Evolutionary conservation across 1,140 invertebrate species (phyloP).

Genomic region (Drosophila pseudoananassae): DNA sequence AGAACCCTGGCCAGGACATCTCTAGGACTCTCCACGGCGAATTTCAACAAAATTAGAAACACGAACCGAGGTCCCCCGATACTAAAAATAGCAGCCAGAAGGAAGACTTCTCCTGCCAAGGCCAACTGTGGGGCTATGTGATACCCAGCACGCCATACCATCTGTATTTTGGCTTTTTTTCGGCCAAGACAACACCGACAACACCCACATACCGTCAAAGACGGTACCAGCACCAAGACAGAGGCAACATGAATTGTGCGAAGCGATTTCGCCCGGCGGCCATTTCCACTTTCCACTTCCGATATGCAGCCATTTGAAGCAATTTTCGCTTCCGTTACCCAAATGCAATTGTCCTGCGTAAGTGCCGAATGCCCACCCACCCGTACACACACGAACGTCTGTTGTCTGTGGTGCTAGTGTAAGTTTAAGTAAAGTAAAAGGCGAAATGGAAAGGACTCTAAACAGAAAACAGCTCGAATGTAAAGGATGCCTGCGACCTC

Average conservation of each 20-base stretch:
- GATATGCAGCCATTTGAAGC: constrained; percentile 66
- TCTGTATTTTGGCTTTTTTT: too few relatives aligned
- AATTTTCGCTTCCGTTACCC: constrained; percentile 68
- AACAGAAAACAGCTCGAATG: constrained; percentile 12
- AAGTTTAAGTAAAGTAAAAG: constrained; percentile 47
- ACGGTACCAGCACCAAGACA: background rate
- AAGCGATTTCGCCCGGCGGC: constrained; percentile 53
- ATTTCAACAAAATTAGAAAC: too few relatives aligned
- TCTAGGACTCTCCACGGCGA: background rate
- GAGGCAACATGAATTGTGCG: constrained; percentile 37
- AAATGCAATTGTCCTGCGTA: constrained; percentile 66
- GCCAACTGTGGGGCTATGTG: too few relatives aligned
- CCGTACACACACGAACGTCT: background rate
- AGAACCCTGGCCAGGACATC: background rate
- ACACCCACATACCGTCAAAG: background rate
- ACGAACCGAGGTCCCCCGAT: too few relatives aligned
- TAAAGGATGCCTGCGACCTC: background rate
- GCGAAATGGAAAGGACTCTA: constrained; percentile 10
- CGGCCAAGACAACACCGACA: too few relatives aligned
- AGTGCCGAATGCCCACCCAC: constrained; percentile 33
- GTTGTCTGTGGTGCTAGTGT: background rate
- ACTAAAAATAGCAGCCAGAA: too few relatives aligned
- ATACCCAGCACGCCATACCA: too few relatives aligned
- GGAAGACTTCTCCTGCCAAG: too few relatives aligned
- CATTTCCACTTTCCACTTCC: constrained; percentile 59